phyloP scores from a whole-genome alignment of 1,140 invertebrate species.

The Trachelipus rathkii region DNA sequence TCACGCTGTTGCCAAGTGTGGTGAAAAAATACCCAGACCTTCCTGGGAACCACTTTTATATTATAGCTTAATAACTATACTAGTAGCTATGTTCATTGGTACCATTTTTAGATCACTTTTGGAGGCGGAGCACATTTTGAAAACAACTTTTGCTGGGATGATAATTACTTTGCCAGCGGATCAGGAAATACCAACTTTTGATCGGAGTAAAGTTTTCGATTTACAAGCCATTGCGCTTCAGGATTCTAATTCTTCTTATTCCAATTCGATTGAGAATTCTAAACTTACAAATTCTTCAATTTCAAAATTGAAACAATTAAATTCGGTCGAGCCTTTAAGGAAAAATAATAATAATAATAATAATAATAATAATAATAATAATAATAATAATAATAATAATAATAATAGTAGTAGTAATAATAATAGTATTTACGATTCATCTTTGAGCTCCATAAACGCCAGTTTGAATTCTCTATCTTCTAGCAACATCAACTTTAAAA shows the following conservation, averaged over 20 bases:
- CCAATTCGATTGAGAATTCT: constrained; percentile 46
- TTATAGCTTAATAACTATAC: constrained; percentile 61
- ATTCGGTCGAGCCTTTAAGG: constrained; percentile 5
- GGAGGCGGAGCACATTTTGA: constrained; percentile 66
- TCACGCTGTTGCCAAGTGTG: constrained; percentile 68
- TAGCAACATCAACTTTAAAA: too few species aligned
- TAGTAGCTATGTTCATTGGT: constrained; percentile 62
- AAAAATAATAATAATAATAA: constrained; percentile 9
- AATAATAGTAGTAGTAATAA: not conserved
- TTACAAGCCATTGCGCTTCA: constrained; percentile 30
- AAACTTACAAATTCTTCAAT: constrained; percentile 38
- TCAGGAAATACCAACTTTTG: constrained; percentile 33
- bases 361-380: constrained; percentile 6
- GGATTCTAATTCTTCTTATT: constrained; percentile 39
- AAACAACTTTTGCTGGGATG: constrained; percentile 37
- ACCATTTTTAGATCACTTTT: constrained; percentile 67
- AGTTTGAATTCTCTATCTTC: too few species aligned
- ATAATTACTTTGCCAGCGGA: constrained; percentile 35
- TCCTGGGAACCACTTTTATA: constrained; percentile 73
- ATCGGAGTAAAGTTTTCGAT: constrained; percentile 43
- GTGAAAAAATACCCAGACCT: constrained; percentile 67
- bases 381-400: not conserved
- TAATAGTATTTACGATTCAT: not conserved
- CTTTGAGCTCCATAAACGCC: too few species aligned
- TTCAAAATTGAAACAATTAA: constrained; percentile 42